Evolutionary conservation across 2,888 invertebrate species (phyloP).

Genomic region (Volucella zonaria): DNA sequence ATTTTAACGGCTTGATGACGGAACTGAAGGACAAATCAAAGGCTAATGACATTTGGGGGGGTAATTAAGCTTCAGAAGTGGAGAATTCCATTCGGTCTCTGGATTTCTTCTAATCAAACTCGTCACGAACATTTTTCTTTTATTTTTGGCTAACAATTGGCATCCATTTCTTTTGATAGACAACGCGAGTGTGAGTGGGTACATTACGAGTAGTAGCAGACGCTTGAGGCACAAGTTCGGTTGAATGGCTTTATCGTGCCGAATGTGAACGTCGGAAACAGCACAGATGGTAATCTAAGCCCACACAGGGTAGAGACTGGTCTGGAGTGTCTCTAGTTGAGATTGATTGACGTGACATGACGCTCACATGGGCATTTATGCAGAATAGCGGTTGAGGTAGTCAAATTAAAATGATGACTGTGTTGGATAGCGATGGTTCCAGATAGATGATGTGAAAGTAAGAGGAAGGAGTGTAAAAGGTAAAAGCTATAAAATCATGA

Average conservation of each 20-base stretch:
- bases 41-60: conserved; percentile 14
- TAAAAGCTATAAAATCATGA: no score
- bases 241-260: conserved; percentile 45
- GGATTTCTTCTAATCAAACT: conserved; percentile 22
- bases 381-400: conserved; percentile 1
- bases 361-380: conserved; percentile 12
- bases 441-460: no score
- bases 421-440: no score
- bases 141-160: not conserved
- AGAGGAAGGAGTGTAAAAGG: no score
- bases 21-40: conserved; percentile 23
- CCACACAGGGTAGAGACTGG: conserved; percentile 17
- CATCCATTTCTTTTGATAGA: conserved; percentile 1
- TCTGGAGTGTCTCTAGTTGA: conserved; percentile 25
- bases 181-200: conserved; percentile 11
- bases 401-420: not conserved
- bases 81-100: not conserved
- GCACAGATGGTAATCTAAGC: conserved; percentile 26
- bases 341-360: conserved; percentile 51
- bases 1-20: not conserved
- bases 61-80: conserved; percentile 5
- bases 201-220: not conserved
- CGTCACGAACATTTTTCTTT: conserved; percentile 29
- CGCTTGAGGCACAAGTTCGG: not conserved
- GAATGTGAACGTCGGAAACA: not conserved